These are phyloP conservation scores for Protonemura montana DNA, from an alignment of 2,888 invertebrate species.

Conservation along the genomic window DNA sequence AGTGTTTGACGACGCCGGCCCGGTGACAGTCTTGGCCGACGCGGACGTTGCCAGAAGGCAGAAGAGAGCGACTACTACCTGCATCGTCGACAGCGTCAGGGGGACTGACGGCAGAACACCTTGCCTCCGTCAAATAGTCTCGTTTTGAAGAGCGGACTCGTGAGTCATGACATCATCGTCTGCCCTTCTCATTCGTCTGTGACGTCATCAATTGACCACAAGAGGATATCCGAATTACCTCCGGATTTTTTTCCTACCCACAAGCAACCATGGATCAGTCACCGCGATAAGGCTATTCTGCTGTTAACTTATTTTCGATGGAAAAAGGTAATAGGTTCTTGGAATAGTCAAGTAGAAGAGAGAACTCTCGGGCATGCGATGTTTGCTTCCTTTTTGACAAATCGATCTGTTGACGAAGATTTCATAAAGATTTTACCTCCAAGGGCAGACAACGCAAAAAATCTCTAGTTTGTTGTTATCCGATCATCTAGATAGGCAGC, in stretches of 20 bases:
- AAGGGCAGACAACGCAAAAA: background rate
- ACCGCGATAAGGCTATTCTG: background rate
- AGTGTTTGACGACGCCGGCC: background rate
- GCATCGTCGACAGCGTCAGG: background rate
- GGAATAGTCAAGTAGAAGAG: background rate
- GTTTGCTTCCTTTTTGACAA: slow-evolving; percentile 12
- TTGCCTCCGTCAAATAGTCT: background rate
- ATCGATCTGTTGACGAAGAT: slow-evolving; percentile 12
- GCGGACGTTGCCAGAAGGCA: background rate
- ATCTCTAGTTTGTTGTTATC: background rate
- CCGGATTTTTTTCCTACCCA: background rate
- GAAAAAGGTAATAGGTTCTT: background rate
- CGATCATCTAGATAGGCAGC: slow-evolving; percentile 7
- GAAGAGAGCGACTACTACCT: background rate
- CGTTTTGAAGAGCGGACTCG: background rate
- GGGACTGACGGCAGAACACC: background rate
- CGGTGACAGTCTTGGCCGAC: background rate
- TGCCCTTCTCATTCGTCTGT: background rate
- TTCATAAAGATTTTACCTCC: background rate
- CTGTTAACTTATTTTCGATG: background rate
- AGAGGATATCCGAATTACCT: background rate
- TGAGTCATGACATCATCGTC: background rate
- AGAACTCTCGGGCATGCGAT: background rate
- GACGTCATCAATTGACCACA: background rate
- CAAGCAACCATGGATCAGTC: background rate